These are phyloP conservation scores for Orgyia antiqua DNA, from an alignment of 2,888 invertebrate genomes.

Conservation along the genomic window DNA sequence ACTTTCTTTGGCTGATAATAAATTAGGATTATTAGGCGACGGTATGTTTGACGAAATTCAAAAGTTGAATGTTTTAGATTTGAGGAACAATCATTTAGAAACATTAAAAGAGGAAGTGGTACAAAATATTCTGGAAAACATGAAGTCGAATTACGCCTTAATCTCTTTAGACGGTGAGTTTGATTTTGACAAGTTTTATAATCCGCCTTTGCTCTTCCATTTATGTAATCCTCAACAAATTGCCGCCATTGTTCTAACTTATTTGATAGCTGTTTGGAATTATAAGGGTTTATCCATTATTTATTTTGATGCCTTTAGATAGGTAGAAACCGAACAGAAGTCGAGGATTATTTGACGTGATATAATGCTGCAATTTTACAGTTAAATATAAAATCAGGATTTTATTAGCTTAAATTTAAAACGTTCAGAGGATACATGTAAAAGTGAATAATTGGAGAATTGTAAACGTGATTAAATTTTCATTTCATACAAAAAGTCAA, in stretches of 20 bases:
- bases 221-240: conserved; percentile 17
- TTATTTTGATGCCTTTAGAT: too few relatives aligned
- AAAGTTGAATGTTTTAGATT: conserved; percentile 84
- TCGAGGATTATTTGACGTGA: too few relatives aligned
- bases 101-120: conserved; percentile 86
- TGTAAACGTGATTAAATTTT: too few relatives aligned
- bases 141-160: conserved; percentile 83
- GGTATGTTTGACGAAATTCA: conserved; percentile 84
- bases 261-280: neutral
- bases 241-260: conserved; percentile 11
- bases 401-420: too few relatives aligned
- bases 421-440: too few relatives aligned
- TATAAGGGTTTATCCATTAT: neutral
- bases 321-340: too few relatives aligned
- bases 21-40: conserved; percentile 83
- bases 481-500: too few relatives aligned
- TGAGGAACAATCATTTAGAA: conserved; percentile 86
- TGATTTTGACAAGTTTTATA: conserved; percentile 31
- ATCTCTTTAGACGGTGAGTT: conserved; percentile 87
- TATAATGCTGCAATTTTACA: too few relatives aligned
- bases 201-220: conserved; percentile 36
- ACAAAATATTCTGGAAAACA: conserved; percentile 84
- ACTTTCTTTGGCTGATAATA: conserved; percentile 86
- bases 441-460: too few relatives aligned
- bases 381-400: too few relatives aligned